Evolutionary conservation across 2,113 vertebrate genomes (phyloP), one percentile per base, ranked within the genome.

Genomic region (Etia nguti): DNA sequence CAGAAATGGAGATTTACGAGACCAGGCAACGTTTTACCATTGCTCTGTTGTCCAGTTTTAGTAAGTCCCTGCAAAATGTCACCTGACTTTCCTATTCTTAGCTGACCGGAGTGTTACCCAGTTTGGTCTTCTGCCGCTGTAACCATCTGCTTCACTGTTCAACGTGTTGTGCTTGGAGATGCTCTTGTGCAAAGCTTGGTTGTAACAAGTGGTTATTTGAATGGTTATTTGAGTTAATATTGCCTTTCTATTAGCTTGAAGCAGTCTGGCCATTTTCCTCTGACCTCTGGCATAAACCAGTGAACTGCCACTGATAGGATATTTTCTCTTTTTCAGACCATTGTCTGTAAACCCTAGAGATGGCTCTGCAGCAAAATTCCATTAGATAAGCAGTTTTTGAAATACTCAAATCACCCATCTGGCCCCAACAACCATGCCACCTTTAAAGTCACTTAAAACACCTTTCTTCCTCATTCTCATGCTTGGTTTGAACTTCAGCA

Each of bases 1-100:
- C n/a, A n/a, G n/a, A n/a, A n/a, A n/a, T n/a, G n/a, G n/a, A n/a
- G n/a, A n/a, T n/a, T n/a, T n/a, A n/a, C n/a, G n/a, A 38, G n/a
- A 70, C 0, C n/a, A 70, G 65, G 65, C 0, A 6, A 38, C 1
- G 4, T 70, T 68, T 22, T 70, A 41, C 62, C 11, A 41, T 22
- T 70, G 36, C 38, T 70, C 65, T 70, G 65, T 70, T 70, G 65
- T 43, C n/a, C 36, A 70, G 12, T 70, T 70, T 41, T 68, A 22
- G 36, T n/a, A 38, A 70, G 36, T 22, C 12, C 8, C 7, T 10
- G 36, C 20, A 41, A 70, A 70, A 41, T 70, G n/a, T 70, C n/a
- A 24, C 36, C 2, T 24, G 11, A 48, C 20, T 70, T 70, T 41
- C 22, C n/a, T 70, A 22, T 70, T 41, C 36, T 12, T 56, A 56